These are phyloP conservation scores for Tragelaphus strepsiceros DNA, from an alignment of 2,113 vertebrate genomes.

Conservation along the genomic window DNA sequence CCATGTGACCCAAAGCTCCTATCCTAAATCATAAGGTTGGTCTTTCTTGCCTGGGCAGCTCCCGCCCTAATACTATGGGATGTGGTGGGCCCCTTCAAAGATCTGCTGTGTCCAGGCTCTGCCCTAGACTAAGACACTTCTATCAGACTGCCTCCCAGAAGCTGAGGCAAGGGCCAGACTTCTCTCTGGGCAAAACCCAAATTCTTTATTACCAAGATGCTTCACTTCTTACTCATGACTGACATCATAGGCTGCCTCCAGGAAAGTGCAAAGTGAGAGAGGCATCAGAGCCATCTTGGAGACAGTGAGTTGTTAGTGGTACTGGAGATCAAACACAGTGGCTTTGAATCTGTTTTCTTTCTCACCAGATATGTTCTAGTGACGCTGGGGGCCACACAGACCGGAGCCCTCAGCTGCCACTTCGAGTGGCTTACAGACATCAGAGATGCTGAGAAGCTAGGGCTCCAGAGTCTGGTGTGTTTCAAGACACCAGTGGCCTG, in stretches of 20 bases:
- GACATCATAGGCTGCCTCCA: not conserved
- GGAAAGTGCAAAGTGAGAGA: not conserved
- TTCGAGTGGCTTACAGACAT: rapidly evolving
- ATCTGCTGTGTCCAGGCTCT: not conserved
- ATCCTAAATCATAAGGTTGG: not conserved
- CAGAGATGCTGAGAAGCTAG: not conserved
- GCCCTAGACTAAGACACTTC: not conserved
- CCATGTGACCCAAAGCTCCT: not conserved
- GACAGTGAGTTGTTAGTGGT: not conserved
- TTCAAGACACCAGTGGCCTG: not conserved
- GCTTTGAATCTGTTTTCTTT: not conserved
- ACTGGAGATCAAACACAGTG: not conserved
- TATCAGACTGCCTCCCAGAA: not conserved
- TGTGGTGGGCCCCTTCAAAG: not conserved
- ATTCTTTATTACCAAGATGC: not conserved
- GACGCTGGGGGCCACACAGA: rapidly evolving
- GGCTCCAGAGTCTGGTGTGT: not conserved
- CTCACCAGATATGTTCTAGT: not conserved
- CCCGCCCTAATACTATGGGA: not conserved
- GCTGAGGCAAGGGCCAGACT: not conserved
- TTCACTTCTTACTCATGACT: not conserved
- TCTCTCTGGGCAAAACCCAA: not conserved
- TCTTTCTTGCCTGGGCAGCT: not conserved
- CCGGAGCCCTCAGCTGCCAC: not conserved
- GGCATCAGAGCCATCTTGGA: not conserved